Evolutionary conservation across 2,888 invertebrate species (phyloP).

Genomic region (Microctonus aethiopoides): DNA sequence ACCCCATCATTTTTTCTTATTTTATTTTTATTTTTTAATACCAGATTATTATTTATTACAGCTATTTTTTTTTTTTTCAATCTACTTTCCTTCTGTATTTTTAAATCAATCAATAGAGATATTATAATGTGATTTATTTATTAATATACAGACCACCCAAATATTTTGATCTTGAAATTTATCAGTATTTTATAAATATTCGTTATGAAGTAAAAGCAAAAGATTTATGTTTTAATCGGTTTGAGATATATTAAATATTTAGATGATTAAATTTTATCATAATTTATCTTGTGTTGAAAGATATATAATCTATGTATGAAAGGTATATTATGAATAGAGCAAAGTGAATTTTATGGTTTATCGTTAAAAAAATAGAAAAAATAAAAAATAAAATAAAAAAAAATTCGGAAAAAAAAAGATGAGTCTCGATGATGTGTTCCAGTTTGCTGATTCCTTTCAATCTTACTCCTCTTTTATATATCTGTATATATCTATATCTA

Average conservation of each 20-base stretch:
- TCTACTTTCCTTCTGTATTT: too few species aligned
- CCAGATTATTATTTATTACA: neutral
- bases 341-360: too few species aligned
- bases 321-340: neutral
- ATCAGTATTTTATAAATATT: neutral
- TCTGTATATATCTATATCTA: neutral
- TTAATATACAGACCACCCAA: slow-evolving; percentile 19
- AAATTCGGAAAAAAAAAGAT: neutral
- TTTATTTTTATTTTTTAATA: neutral
- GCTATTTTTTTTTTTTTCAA: neutral
- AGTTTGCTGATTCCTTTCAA: slow-evolving; percentile 3
- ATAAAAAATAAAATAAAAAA: neutral
- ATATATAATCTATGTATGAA: neutral
- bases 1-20: neutral
- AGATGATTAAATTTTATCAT: neutral
- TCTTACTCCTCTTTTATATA: neutral
- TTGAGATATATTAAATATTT: too few species aligned
- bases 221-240: neutral
- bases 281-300: neutral
- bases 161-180: neutral
- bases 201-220: neutral
- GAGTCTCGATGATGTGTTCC: neutral
- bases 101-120: too few species aligned
- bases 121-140: too few species aligned
- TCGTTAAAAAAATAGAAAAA: neutral